These are phyloP conservation scores for Sebastes hopkinsi DNA, from an alignment of 2,797 vertebrate genomes.

Conservation along the genomic window DNA sequence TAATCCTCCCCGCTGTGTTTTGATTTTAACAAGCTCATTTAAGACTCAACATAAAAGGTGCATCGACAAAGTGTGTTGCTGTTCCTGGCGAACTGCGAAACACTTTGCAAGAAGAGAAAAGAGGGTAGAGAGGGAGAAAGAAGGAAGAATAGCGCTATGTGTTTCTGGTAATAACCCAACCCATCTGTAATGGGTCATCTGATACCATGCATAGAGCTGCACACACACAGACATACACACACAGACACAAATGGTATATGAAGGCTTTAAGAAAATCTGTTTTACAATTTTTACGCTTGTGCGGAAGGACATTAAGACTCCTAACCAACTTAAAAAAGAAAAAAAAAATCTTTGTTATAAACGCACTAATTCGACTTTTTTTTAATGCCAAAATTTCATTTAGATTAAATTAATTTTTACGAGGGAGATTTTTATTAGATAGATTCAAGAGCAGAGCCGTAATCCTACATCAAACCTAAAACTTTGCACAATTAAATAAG, in stretches of 20 bases:
- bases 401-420: neutral
- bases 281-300: neutral
- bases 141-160: constrained; percentile 41
- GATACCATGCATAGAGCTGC: constrained; percentile 42
- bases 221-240: neutral
- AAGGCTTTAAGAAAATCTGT: neutral
- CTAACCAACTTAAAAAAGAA: neutral
- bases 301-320: too few relatives aligned
- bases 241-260: neutral
- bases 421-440: neutral
- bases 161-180: constrained; percentile 67
- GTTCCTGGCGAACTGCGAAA: constrained; percentile 21
- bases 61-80: neutral
- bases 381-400: neutral
- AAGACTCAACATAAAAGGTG: neutral
- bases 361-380: neutral
- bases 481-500: neutral
- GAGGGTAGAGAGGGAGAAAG: neutral
- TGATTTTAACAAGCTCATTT: neutral
- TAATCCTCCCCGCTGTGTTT: neutral
- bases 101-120: neutral
- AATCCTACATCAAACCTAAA: neutral
- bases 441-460: neutral
- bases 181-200: constrained; percentile 63
- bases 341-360: neutral